A percentile compares a stretch with the other conserved stretches of the same genome.
Evolutionary conservation across 2,888 invertebrate species (phyloP).

Genomic region (Tachina grossa): DNA sequence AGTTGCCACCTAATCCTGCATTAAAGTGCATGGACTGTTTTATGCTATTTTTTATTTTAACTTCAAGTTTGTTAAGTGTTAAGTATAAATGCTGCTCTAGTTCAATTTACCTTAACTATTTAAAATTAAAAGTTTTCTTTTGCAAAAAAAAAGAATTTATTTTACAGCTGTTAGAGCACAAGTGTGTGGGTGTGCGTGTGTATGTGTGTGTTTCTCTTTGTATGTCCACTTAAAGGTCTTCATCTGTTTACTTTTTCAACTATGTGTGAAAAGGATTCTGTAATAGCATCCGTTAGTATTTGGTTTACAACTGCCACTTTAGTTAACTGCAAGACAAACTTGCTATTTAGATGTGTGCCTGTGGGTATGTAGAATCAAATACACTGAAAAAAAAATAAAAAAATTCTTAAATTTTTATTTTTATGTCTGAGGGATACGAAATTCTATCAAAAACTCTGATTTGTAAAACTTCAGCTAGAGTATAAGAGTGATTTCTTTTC

Average conservation of each 20-base stretch:
- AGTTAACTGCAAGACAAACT: constrained; percentile 20
- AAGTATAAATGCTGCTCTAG: background rate
- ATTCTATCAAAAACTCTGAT: too few species aligned
- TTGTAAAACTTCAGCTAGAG: too few species aligned
- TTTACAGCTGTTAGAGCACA: background rate
- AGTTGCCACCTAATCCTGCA: too few species aligned
- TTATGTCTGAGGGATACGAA: too few species aligned
- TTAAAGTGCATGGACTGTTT: background rate
- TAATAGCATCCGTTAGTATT: constrained; percentile 43
- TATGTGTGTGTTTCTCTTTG: background rate
- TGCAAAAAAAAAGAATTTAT: background rate
- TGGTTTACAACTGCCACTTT: constrained; percentile 26
- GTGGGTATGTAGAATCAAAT: background rate
- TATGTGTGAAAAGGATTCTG: constrained; percentile 39
- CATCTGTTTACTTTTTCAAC: constrained; percentile 6
- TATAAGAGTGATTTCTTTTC: too few species aligned
- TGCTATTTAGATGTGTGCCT: background rate
- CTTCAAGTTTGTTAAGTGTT: background rate
- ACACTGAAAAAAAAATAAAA: background rate
- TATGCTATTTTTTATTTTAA: too few species aligned
- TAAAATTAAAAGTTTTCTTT: background rate
- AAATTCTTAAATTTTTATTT: background rate
- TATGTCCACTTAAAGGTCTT: constrained; percentile 10
- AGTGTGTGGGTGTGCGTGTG: background rate
- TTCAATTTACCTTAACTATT: background rate